phyloP scores from a whole-genome alignment of 92 coral and sea anemone species.

The Palythoa heliodiscus region DNA sequence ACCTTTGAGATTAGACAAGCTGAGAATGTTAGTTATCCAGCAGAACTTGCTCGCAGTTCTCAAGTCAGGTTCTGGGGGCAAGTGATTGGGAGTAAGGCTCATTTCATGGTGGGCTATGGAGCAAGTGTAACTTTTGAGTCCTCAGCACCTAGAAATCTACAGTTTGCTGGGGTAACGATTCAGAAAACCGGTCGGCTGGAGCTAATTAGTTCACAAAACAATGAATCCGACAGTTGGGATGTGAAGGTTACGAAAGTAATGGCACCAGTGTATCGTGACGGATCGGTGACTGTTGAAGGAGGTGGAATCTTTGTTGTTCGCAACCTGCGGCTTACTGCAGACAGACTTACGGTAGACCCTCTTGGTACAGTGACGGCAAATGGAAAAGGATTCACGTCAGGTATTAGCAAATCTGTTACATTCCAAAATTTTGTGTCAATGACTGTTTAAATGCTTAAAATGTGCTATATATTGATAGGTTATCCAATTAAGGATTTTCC shows the following conservation, averaged over 20 bases:
- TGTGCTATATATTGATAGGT: not conserved
- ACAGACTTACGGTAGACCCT: slow-evolving; percentile 58
- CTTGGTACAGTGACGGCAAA: slow-evolving; percentile 60
- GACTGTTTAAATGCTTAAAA: not conserved
- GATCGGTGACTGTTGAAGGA: slow-evolving; percentile 69
- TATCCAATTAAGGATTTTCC: too few relatives aligned
- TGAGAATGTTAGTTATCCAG: slow-evolving; percentile 59
- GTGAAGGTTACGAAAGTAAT: slow-evolving; percentile 51
- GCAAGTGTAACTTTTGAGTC: slow-evolving; percentile 64
- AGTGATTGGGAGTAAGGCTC: slow-evolving; percentile 63
- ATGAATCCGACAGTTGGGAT: slow-evolving; percentile 64
- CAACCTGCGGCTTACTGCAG: slow-evolving; percentile 54
- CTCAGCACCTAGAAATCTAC: slow-evolving; percentile 54
- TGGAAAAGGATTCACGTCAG: slow-evolving; percentile 67
- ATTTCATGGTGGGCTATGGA: slow-evolving; percentile 71
- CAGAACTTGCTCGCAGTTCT: slow-evolving; percentile 58
- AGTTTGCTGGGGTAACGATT: slow-evolving; percentile 69
- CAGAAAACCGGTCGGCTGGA: slow-evolving; percentile 71
- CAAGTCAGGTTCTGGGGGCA: slow-evolving; percentile 69
- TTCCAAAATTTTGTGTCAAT: not conserved
- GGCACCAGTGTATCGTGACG: slow-evolving; percentile 72
- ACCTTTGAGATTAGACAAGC: slow-evolving; percentile 70
- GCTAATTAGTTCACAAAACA: slow-evolving; percentile 53
- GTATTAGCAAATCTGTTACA: slow-evolving; percentile 20
- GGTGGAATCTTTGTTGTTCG: slow-evolving; percentile 68